Conservation (phyloP, 2,797 vertebrate genomes). For the Huso huso region DNA sequence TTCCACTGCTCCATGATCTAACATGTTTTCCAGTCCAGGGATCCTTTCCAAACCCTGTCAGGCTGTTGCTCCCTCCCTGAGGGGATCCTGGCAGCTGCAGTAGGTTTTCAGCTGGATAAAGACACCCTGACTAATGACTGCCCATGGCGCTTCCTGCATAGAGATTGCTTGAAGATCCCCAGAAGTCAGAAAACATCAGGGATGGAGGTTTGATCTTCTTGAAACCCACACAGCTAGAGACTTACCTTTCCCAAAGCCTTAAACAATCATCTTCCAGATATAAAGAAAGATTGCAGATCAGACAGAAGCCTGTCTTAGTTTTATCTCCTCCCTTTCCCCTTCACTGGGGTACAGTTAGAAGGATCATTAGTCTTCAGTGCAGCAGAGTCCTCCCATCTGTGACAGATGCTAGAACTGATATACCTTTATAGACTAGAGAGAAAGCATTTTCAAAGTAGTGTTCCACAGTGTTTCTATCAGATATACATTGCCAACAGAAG, state of each 20-base stretch:
- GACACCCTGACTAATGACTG: slow-evolving; percentile 6
- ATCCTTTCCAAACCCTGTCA: neutral
- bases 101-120: neutral
- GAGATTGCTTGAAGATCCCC: slow-evolving; percentile 2
- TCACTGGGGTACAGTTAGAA: neutral
- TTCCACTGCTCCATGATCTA: neutral
- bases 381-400: no score
- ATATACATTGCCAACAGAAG: no score
- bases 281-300: neutral
- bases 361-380: no score
- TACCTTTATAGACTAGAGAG: no score
- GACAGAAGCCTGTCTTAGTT: neutral
- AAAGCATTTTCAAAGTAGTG: no score
- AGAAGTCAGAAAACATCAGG: neutral
- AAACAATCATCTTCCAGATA: neutral
- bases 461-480: no score
- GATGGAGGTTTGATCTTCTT: slow-evolving; percentile 8
- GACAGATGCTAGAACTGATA: no score
- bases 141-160: slow-evolving; percentile 4
- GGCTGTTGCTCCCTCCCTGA: neutral
- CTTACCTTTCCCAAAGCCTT: slow-evolving; percentile 6
- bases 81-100: neutral
- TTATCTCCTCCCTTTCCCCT: neutral
- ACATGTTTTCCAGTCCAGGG: neutral
- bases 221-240: neutral